Evolutionary conservation across 1,140 invertebrate genomes (phyloP).

Genomic region (Matsumurasca onukii): DNA sequence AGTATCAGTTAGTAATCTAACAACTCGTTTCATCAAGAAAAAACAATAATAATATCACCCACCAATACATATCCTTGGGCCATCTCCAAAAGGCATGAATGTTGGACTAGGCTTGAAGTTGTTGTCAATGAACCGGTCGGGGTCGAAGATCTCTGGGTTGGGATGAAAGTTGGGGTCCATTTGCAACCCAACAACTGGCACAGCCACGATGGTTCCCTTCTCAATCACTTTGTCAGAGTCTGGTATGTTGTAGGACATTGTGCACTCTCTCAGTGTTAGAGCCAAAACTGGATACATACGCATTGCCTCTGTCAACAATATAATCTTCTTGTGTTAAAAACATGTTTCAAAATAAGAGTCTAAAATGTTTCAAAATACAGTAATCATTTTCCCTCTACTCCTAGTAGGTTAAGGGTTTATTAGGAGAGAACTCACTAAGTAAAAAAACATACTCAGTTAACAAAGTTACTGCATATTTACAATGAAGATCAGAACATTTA

Average conservation of each 20-base stretch:
- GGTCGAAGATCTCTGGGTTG: constrained; percentile 68
- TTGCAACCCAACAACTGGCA: constrained; percentile 60
- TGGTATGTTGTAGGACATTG: constrained; percentile 33
- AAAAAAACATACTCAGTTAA: no score
- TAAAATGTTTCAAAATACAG: no score
- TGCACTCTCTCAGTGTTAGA: constrained; percentile 31
- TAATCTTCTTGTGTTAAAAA: no score
- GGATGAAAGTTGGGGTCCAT: constrained; percentile 64
- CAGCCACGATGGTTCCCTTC: constrained; percentile 54
- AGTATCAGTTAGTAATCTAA: no score
- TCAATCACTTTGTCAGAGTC: constrained; percentile 45
- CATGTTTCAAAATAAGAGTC: no score
- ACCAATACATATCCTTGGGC: constrained; percentile 62
- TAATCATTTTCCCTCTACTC: no score
- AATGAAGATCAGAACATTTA: no score
- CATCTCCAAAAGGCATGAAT: constrained; percentile 65
- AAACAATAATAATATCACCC: no score
- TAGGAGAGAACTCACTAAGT: no score
- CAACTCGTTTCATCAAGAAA: no score
- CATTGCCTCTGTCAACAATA: constrained; percentile 40
- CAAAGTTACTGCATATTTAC: no score
- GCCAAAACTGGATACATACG: constrained; percentile 39
- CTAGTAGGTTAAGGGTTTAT: no score
- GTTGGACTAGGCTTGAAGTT: constrained; percentile 47
- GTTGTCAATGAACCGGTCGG: constrained; percentile 66